These are phyloP conservation scores for Adineta ricciae DNA, from an alignment of 2,888 invertebrate species.

Conservation along the genomic window DNA sequence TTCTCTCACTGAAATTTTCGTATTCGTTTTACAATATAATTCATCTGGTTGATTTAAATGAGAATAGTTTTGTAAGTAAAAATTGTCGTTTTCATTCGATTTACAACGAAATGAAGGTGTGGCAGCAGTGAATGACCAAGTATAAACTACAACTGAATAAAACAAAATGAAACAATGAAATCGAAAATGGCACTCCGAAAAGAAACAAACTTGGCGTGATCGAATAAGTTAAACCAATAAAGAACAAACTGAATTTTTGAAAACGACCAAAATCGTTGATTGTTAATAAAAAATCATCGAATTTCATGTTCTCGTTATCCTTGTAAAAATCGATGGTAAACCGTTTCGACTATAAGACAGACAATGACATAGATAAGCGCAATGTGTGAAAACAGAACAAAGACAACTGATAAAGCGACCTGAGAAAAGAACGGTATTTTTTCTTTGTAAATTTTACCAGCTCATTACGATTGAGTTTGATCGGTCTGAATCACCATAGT, in stretches of 20 bases:
- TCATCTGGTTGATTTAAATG: background rate
- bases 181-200: no score
- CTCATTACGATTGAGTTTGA: no score
- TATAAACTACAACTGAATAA: conserved; percentile 4
- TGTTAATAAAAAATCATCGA: conserved; percentile 1
- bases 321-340: no score
- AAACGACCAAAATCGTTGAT: conserved; percentile 10
- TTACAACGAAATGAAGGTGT: conserved; percentile 8
- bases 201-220: background rate
- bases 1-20: background rate
- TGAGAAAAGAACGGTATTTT: no score
- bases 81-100: background rate
- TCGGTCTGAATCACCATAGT: no score
- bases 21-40: background rate
- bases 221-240: background rate
- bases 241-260: conserved; percentile 6
- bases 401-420: no score
- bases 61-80: background rate
- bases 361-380: no score
- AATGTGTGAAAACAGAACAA: no score
- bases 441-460: no score
- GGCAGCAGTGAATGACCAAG: background rate
- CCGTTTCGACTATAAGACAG: no score
- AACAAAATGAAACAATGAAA: no score
- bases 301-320: no score